Conservation (phyloP, 2,888 invertebrate species). For the Aspidapion aeneum region DNA sequence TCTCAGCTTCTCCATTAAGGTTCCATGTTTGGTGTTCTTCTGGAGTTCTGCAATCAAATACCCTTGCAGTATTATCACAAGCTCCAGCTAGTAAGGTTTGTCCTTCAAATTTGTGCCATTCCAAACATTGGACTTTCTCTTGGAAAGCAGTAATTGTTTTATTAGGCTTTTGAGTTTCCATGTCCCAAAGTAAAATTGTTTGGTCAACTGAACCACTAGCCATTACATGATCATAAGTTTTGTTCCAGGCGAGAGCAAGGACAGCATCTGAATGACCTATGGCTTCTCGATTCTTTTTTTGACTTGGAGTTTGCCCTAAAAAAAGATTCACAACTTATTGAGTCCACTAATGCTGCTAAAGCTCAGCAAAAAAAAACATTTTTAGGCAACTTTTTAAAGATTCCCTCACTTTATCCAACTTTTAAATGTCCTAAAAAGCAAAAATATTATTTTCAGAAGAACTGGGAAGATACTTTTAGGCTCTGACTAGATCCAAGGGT, state of each 20-base stretch:
- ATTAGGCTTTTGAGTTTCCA: constrained; percentile 74
- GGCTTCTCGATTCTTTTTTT: constrained; percentile 56
- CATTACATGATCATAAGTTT: constrained; percentile 72
- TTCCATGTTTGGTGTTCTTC: constrained; percentile 66
- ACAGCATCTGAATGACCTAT: constrained; percentile 89
- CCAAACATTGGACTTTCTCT: constrained; percentile 79
- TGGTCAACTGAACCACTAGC: constrained; percentile 93
- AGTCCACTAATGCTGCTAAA: no score
- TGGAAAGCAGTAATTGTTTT: constrained; percentile 69
- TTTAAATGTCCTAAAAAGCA: no score
- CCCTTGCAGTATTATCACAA: constrained; percentile 74
- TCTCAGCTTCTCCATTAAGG: constrained; percentile 79
- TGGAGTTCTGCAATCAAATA: constrained; percentile 74
- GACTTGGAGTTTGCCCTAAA: constrained; percentile 19
- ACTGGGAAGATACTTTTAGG: no score
- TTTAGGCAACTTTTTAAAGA: no score
- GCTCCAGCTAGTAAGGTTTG: constrained; percentile 76
- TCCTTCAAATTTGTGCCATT: constrained; percentile 81
- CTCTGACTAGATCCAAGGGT: no score
- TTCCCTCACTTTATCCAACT: no score
- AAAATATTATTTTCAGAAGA: no score
- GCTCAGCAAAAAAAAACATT: not conserved
- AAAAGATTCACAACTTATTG: no score
- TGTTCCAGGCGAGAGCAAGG: constrained; percentile 89
- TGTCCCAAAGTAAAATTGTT: constrained; percentile 87